These are phyloP conservation scores for Gymnocheta viridis DNA, from an alignment of 2,888 invertebrate species.

Conservation along the genomic window DNA sequence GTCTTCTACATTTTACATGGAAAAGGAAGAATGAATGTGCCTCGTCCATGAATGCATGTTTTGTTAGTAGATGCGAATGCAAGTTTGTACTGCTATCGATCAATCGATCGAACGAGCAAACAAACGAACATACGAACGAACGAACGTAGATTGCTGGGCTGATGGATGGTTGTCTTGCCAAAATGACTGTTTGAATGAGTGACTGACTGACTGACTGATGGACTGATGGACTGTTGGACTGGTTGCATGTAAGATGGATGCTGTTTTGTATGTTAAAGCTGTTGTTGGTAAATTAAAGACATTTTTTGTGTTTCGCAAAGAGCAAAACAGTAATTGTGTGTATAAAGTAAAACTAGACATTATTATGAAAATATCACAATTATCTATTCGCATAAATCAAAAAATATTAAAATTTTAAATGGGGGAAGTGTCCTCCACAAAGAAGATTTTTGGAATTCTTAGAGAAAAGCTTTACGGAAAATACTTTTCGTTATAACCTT, in stretches of 20 bases:
- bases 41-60: neutral
- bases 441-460: neutral
- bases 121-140: neutral
- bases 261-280: constrained; percentile 9
- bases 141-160: constrained; percentile 11
- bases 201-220: constrained; percentile 1
- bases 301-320: constrained; percentile 30
- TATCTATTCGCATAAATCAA: constrained; percentile 67
- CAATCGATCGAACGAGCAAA: constrained; percentile 17
- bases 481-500: too few relatives aligned
- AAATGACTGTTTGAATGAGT: constrained; percentile 10
- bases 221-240: constrained; percentile 4
- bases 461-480: too few relatives aligned
- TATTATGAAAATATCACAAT: constrained; percentile 65
- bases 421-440: constrained; percentile 28
- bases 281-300: constrained; percentile 39
- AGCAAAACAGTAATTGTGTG: constrained; percentile 62
- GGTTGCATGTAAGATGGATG: constrained; percentile 6
- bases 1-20: neutral
- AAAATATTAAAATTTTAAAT: constrained; percentile 55
- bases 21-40: constrained; percentile 7
- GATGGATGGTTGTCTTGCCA: constrained; percentile 47
- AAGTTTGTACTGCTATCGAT: constrained; percentile 28
- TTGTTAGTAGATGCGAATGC: neutral
- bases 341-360: constrained; percentile 52